Percentiles rank a stretch among this genome's conserved stretches.
Conservation (phyloP, 2,113 vertebrate genomes). For the Strigops habroptila region DNA sequence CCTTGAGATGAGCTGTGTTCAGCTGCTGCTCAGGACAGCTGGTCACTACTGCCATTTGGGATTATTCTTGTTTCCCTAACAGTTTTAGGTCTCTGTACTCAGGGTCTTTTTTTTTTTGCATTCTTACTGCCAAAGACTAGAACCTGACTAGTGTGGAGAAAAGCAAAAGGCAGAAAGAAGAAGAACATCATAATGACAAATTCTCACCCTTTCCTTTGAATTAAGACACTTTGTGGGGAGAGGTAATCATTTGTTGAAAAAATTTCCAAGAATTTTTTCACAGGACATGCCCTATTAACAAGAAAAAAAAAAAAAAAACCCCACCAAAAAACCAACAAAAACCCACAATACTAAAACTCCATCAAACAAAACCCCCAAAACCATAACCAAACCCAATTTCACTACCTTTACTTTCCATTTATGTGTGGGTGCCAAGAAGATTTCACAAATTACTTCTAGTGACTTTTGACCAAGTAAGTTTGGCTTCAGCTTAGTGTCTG, state of each 20-base stretch:
- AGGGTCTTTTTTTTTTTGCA: fast-evolving
- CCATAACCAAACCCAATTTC: neutral
- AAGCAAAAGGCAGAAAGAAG: neutral
- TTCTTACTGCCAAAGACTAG: neutral
- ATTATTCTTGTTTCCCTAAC: neutral
- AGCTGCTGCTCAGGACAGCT: neutral
- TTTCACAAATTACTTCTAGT: neutral
- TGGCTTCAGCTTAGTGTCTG: neutral
- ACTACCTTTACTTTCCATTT: neutral
- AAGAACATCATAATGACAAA: neutral
- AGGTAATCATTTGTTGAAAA: neutral
- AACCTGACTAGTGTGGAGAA: neutral
- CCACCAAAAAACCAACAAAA: neutral
- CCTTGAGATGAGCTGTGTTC: fast-evolving
- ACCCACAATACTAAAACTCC: neutral
- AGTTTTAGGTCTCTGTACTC: neutral
- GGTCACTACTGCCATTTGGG: too few relatives aligned
- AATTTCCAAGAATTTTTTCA: neutral
- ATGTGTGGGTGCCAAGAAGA: neutral
- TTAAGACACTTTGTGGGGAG: fast-evolving
- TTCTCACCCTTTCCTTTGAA: neutral
- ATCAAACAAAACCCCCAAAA: neutral
- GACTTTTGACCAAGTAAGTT: neutral
- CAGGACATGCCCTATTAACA: neutral
- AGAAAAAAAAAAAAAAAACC: neutral